phyloP scores from a whole-genome alignment of 2,113 vertebrate genomes.

The Cebidichthys violaceus region DNA sequence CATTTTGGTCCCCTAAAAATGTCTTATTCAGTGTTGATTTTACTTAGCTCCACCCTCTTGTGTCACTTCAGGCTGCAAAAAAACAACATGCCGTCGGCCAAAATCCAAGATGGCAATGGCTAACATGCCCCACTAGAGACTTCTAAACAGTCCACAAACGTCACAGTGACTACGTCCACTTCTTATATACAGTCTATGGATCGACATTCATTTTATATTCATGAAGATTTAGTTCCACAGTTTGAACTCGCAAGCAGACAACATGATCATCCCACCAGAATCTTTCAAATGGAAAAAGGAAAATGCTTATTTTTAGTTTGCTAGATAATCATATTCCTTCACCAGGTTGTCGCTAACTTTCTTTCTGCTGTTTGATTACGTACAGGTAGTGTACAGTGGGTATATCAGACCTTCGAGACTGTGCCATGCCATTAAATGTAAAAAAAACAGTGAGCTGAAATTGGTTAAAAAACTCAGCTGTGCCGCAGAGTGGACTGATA shows the following conservation, averaged over 20 bases:
- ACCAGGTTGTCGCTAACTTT: background rate
- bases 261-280: background rate
- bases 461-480: background rate
- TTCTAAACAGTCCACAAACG: too few relatives aligned
- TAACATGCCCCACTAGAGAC: too few relatives aligned
- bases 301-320: background rate
- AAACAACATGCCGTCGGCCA: too few relatives aligned
- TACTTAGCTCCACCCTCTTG: too few relatives aligned
- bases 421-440: background rate
- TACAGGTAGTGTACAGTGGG: background rate
- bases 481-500: background rate
- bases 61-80: too few relatives aligned
- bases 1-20: too few relatives aligned
- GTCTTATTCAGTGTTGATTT: background rate
- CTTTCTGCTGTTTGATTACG: background rate
- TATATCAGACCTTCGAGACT: background rate
- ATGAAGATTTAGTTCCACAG: background rate
- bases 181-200: too few relatives aligned
- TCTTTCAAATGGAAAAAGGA: background rate
- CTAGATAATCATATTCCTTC: background rate
- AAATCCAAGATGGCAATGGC: too few relatives aligned
- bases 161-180: too few relatives aligned
- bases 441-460: background rate
- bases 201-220: background rate
- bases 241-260: background rate